A percentile compares a stretch with the other conserved stretches of the same genome.
Conservation (phyloP, 1,140 invertebrate genomes). For the Kradibia gibbosae region DNA sequence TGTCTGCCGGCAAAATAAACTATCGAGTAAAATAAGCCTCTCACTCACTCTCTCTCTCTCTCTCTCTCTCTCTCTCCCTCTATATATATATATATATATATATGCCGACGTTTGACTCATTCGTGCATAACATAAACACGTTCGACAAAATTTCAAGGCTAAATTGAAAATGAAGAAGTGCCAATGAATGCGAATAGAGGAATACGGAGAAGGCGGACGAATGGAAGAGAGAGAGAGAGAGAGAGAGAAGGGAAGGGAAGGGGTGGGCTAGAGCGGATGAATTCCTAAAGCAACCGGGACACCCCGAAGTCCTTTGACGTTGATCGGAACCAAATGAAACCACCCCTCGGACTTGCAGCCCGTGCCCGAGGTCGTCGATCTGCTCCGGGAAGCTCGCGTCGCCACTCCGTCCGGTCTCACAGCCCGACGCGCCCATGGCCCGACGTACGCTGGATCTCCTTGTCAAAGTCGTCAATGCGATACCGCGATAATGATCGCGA, state of each 20-base stretch:
- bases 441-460: not conserved
- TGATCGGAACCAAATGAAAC: not conserved
- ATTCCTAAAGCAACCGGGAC: no score
- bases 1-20: not conserved
- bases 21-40: not conserved
- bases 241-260: not conserved
- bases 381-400: not conserved
- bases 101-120: not conserved
- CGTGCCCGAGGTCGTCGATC: not conserved
- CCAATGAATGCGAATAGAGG: not conserved
- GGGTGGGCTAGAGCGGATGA: no score
- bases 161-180: not conserved
- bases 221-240: not conserved
- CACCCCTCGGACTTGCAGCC: no score
- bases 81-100: no score
- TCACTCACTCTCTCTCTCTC: not conserved
- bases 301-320: not conserved
- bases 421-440: not conserved
- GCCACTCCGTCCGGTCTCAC: not conserved
- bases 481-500: slow-evolving; percentile 59
- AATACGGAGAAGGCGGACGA: not conserved
- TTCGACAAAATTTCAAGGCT: not conserved
- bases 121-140: not conserved
- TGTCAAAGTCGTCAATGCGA: slow-evolving; percentile 53
- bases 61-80: no score